Base-by-base conservation (phyloP, 2,113 vertebrate genomes). In the Crotophaga sulcirostris region DNA sequence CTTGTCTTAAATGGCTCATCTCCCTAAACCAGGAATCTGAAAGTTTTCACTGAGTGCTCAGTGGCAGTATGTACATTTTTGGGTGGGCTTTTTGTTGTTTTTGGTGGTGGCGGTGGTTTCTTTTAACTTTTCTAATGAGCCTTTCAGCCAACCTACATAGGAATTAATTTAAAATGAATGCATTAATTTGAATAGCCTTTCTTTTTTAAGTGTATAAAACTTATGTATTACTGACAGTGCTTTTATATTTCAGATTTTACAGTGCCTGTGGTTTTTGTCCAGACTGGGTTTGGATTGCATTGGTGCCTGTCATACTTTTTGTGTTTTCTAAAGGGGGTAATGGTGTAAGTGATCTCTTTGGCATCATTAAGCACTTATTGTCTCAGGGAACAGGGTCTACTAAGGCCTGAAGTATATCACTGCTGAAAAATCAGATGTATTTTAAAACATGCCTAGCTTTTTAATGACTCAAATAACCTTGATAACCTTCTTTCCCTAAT, bases 361-460 rank as follows among this genome's bases (percentile, higher is more conserved):
- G 60, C 16, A 15, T 4, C 44, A 38, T 17, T 19, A 18, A 6
- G 6, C 34, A 11, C 0, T 3, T 7, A 0, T 14, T 26, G 18
- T 33, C 18, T n/a, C 1, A 0, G 60, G 19, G 10, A 42, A 3
- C 0, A 10, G 4, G 13, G 8, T 8, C 16, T 2, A 10, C 51
- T 5, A 4, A 9, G 21, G 13, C 44, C 70, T 38, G 45, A 44
- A 38, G 20, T 5, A 2, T 4, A 5, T 62, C 14, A 2, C 8
- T 28, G 54, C 26, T 47, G 40, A 42, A 42, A 42, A 42, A 42
- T 42, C 40, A 42, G 13, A 42, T 42, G 40, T 42, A 42, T 42
- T 42, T 42, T 42, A 42, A 42, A 42, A 42, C 40, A 42, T 42
- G n/a, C n/a, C 40, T 42, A 42, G 40, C 40, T 42, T 42, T 42